phyloP scores from a whole-genome alignment of 2,797 vertebrate genomes.

The Sarcophilus harrisii region DNA sequence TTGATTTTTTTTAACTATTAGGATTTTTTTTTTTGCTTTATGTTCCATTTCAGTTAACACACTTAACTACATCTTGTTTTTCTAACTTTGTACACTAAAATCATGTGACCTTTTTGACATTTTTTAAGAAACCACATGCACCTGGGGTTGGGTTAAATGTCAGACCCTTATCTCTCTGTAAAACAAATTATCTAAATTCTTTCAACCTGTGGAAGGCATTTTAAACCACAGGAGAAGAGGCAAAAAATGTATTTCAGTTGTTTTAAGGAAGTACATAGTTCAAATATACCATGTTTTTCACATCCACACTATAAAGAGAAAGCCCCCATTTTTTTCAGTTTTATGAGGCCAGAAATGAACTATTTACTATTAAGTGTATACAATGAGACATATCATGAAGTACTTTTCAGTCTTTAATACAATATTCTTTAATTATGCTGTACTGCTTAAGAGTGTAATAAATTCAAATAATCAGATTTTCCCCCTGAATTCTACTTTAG shows the following conservation, averaged over 20 bases:
- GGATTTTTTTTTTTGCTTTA: slow-evolving; percentile 68
- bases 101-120: slow-evolving; percentile 91
- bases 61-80: slow-evolving; percentile 84
- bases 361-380: slow-evolving; percentile 19
- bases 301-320: slow-evolving; percentile 70
- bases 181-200: slow-evolving; percentile 86
- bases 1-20: slow-evolving; percentile 53
- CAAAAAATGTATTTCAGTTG: slow-evolving; percentile 78
- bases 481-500: slow-evolving; percentile 43
- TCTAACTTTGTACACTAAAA: slow-evolving; percentile 86
- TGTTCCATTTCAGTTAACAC: slow-evolving; percentile 75
- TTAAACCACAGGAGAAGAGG: slow-evolving; percentile 85
- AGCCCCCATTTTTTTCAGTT: slow-evolving; percentile 71
- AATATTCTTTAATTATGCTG: neutral
- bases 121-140: slow-evolving; percentile 94
- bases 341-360: slow-evolving; percentile 64
- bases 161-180: slow-evolving; percentile 87
- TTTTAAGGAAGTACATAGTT: slow-evolving; percentile 83
- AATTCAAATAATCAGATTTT: slow-evolving; percentile 58
- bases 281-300: slow-evolving; percentile 79
- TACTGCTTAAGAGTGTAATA: slow-evolving; percentile 32
- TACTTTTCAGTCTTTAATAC: slow-evolving; percentile 30
- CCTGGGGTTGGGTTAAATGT: slow-evolving; percentile 94
- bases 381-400: slow-evolving; percentile 16
- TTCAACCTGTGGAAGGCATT: slow-evolving; percentile 83